Evolutionary conservation across 2,797 vertebrate species (phyloP), one percentile per base, ranked within the genome.

Genomic region (Pyrocephalus nanus): DNA sequence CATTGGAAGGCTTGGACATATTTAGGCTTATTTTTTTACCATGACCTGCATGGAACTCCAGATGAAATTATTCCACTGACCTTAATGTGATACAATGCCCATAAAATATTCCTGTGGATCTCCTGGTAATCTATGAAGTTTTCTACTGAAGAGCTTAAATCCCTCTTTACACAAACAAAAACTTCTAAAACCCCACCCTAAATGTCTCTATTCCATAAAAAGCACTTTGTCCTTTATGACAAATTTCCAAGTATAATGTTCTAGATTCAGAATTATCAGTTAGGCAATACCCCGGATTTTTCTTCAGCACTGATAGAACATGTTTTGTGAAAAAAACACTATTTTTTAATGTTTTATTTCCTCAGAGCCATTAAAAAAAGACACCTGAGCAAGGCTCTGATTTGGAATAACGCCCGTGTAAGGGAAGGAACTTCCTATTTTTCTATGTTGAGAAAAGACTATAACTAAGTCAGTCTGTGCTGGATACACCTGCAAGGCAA

Each of bases 31-130:
- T 50, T 66, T 38, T 66, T 38, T 47, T 51, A 73, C 30, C 21
- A 2, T 2, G 30, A 54, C 42, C 20, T 5, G 0, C 43, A 18
- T 8, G 1, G 3, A 78, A 71, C 18, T 74, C 57, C 48, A 76
- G 26, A 30, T 36, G 19, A 53, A 58, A 47, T 76, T 45, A 54
- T 14, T 54, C 15, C 61, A 32, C 34, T 62, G 40, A 51, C 48
- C 20, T 77, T 19, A 45, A 51, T 15, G 45, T 21, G 23, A 75
- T 23, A 67, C 5, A 87, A 80, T 76, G 30, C 15, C 9, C 20
- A 30, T n/a, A 36, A 77, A 66, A 43, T 60, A 25, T 62, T 80
- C 61, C 34, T 1, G 5, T 21, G 22, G 30, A 22, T 58, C 38
- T 85, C 65, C 19, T 47, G 43, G 65, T 55, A 77, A 76, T 23